Base-by-base conservation (phyloP, 2,797 vertebrate species). In the Takifugu ocellatus region DNA sequence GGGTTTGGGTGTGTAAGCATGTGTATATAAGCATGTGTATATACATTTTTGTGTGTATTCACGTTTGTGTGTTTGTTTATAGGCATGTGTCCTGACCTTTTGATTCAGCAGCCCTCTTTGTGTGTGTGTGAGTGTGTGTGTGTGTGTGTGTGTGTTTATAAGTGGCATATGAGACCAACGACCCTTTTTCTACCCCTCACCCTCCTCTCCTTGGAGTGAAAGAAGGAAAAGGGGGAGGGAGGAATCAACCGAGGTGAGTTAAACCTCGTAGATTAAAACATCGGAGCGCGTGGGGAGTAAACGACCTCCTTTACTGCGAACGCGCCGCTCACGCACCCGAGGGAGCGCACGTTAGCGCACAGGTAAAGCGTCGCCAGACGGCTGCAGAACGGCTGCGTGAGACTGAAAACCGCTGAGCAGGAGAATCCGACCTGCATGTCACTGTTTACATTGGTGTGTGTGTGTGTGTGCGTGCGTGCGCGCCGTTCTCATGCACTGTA, bases 401-500 rank as follows among this genome's bases (percentile, higher is more conserved):
- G 58, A 67, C 54, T 1, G 52, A 51, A 63, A 56, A 47, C 77
- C 61, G 60, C 58, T 5, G 3, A 66, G 25, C 58, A 49, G 45
- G 49, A 58, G 65, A 54, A 59, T 66, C 1, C 51, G 59, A 69
- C 66, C 68, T 64, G 27, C 26, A 76, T 60, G 63, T 71, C 63
- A 66, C 71, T 66, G 65, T 81, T 81, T 77, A 80, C 70, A 77
- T 82, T 77, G 21, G 68, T 62, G 45, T 59, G 52, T 50, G 46
- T 58, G 45, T 59, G 52, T 50, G 46, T 58, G 49, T 61, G 57
- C 50, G 60, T 59, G 59, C 36, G 52, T 55, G 68, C 61, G 25
- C 54, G 3, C 3, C 53, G 70, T 74, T 84, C 70, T 79, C 75
- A 71, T 82, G 82, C 84, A 69, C 71, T 82, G 81, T 78, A 81